phyloP scores from a whole-genome alignment of 2,113 vertebrate species.

The Marcusenius ussheri region DNA sequence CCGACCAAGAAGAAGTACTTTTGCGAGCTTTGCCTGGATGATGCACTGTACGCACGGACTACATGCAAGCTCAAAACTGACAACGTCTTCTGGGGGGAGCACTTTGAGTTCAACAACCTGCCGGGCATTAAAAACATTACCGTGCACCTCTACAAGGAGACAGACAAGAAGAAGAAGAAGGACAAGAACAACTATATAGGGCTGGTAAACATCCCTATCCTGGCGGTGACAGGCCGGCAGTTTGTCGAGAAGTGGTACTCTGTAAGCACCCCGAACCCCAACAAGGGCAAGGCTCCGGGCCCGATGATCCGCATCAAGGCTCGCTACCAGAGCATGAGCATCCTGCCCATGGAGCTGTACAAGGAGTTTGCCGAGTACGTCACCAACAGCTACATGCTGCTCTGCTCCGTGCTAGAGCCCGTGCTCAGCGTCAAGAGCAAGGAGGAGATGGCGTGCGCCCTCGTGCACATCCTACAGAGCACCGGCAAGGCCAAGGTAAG shows the following conservation, averaged over 20 bases:
- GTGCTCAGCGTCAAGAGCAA: conserved; percentile 95
- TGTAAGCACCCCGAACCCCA: conserved; percentile 76
- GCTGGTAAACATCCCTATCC: conserved; percentile 78
- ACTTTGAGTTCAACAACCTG: conserved; percentile 98
- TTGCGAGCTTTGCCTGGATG: conserved; percentile 92
- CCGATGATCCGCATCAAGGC: conserved; percentile 96
- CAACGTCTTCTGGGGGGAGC: conserved; percentile 98
- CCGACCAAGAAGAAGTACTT: conserved; percentile 96
- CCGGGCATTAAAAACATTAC: conserved; percentile 78
- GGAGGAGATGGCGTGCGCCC: conserved; percentile 92
- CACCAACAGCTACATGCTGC: conserved; percentile 95
- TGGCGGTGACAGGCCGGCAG: conserved; percentile 80
- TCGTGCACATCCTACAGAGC: conserved; percentile 97
- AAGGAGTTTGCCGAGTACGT: conserved; percentile 98
- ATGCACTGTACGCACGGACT: conserved; percentile 93
- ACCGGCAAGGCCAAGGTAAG: conserved; percentile 96
- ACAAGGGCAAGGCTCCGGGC: conserved; percentile 79
- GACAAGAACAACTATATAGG: conserved; percentile 96
- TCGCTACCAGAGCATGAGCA: conserved; percentile 93
- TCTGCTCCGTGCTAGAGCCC: conserved; percentile 89
- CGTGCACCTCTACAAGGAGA: conserved; percentile 92
- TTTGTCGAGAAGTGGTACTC: conserved; percentile 97
- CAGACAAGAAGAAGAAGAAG: conserved; percentile 98
- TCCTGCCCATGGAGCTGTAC: conserved; percentile 98
- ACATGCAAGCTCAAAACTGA: conserved; percentile 97